Conservation (phyloP, 2,113 vertebrate genomes). For the Bufo bufo region DNA sequence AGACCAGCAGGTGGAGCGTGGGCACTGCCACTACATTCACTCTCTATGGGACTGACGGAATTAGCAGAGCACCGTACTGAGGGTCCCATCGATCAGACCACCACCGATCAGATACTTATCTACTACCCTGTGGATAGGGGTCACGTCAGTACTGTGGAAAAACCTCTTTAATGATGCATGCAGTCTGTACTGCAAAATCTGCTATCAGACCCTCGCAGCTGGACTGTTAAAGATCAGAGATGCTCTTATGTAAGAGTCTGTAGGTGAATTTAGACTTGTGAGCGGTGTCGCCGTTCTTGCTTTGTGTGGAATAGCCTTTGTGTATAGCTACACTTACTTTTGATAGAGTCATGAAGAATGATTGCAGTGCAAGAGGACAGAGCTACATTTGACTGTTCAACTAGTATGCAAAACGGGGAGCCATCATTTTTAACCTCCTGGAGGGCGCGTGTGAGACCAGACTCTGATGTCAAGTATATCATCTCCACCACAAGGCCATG, state of each 20-base stretch:
- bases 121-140: too few relatives aligned
- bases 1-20: too few relatives aligned
- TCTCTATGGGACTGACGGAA: too few relatives aligned
- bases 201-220: background rate
- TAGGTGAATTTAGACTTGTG: background rate
- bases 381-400: constrained; percentile 76
- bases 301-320: constrained; percentile 48
- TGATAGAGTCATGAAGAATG: constrained; percentile 80
- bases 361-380: constrained; percentile 78
- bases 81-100: too few relatives aligned
- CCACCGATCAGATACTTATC: too few relatives aligned
- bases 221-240: background rate
- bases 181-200: too few relatives aligned
- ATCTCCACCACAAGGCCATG: constrained; percentile 78
- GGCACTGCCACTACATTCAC: too few relatives aligned
- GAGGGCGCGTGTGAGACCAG: constrained; percentile 72
- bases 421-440: constrained; percentile 79
- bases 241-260: background rate
- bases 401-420: constrained; percentile 81
- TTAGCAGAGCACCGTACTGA: too few relatives aligned
- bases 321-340: constrained; percentile 76
- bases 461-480: constrained; percentile 75
- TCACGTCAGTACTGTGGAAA: too few relatives aligned
- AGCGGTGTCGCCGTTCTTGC: background rate
- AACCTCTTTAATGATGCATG: too few relatives aligned